Base-by-base conservation (phyloP, 2,113 vertebrate genomes). In the Forbesichthys agassizii region DNA sequence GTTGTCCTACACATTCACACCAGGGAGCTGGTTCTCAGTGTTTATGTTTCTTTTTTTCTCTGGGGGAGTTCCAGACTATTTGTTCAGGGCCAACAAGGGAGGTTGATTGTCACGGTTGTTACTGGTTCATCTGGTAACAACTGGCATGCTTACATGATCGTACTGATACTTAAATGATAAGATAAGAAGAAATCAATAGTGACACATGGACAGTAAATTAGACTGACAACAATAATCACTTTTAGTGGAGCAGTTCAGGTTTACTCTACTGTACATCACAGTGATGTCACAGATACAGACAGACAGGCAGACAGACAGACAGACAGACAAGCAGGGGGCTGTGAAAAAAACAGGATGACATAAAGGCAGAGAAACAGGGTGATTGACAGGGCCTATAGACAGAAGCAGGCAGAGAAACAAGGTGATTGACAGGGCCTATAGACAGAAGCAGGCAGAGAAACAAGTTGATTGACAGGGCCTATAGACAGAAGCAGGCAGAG, bases 151-250 rank as follows among this genome's bases (percentile, higher is more conserved):
- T 2, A 60, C 71, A 72, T 13, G 65, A 57, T 48, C 27, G 42
- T 68, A n/a, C 80, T 73, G 9, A 56, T 67, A 76, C 49, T 66
- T 72, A 63, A 74, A 60, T 47, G 52, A 11, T 46, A 55, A 54
- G 12, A 12, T 70, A 65, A 27, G 27, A 27, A 47, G n/a, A 63
- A 62, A 67, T 47, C 9, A 18, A 68, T 68, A 64, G 36, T 5
- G 42, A 13, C 48, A 73, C 33, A 55, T 33, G 57, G 46, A 61
- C n/a, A 36, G 67, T 8, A 61, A 27, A 68, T 64, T 57, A 77
- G 68, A 69, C 57, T 6, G 52, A 68, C 73, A 72, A 42, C 73
- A 69, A 60, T 83, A 75, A 83, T 83, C 56, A 81, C 71, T 85
- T 78, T 73, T 68, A 68, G 42, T 46, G 3, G 7, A 66, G 49